Evolutionary conservation across 2,888 invertebrate species (phyloP), one percentile per base, ranked within the genome.

Genomic region (Portevinia maculata): DNA sequence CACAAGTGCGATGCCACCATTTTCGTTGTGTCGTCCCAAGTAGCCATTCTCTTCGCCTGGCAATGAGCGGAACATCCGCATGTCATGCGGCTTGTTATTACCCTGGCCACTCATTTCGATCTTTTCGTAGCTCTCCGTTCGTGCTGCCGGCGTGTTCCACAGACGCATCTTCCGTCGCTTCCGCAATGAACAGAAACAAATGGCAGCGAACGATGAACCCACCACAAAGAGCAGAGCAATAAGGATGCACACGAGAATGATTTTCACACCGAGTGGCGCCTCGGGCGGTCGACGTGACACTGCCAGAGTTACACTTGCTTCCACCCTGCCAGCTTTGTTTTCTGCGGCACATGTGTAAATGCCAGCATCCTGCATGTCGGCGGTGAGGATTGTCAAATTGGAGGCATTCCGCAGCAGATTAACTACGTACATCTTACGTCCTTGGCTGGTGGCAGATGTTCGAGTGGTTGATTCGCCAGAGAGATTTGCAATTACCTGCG

Each of bases 331-430:
- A 3, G 96, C 96, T 89, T 94, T 94, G 88, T 96, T 96, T 89
- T 96, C 95, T 0, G 96, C 96, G 65, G 93, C 92, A 88, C 96
- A 96, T 48, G 93, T 93, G 88, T 96, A 96, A 53, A 93, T 92
- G 44, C 96, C 96, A 39, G 95, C 93, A 88, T 96, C 96, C 89
- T 94, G 94, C 84, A 94, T 90, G 79, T 95, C 95, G 6, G 94
- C 94, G 30, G 94, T 92, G 86, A 94, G 92, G 84, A 96, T 94
- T 5, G 94, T 95, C 88, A 96, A 91, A 89, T 94, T 94, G 88
- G 95, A 95, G 65, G 93, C 93, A 87, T 93, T 93, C 85, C 94
- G 93, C 89, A 93, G 92, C 88, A 94, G 92, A 87, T 93, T 93
- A 83, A 95, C 92, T 86, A 94, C 91, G 89, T 94, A 94, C 85